Evolutionary conservation across 2,113 vertebrate species (phyloP), one percentile per base, ranked within the genome.

Genomic region (Fregetta grallaria): DNA sequence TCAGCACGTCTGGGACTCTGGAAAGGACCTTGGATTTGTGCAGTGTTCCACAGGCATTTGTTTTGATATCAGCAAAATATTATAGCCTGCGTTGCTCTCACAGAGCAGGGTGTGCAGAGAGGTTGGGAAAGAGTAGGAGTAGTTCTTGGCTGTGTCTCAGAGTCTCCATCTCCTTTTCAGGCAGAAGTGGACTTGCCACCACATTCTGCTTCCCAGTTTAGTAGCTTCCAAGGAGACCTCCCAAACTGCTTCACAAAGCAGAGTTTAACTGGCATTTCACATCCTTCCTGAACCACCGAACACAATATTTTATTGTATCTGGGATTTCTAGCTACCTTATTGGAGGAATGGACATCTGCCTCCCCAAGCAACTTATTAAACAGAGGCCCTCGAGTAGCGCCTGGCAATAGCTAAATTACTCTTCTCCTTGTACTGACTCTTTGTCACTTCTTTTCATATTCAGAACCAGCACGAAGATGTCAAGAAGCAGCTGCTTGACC

Each of bases 391-490:
- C 0, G 0, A 66, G 53, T 22, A 49, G 72, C 40, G 1, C 36
- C 40, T 61, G 34, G 32, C 21, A 65, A 18, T 1, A 20, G 12
- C 20, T 25, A 8, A 44, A 50, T 59, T 11, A 4, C 67, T 65
- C 17, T 16, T 49, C 45, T 73, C 59, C 59, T 10, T 5, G 36
- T 14, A 5, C 25, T 49, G 52, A 67, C 49, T 11, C 27, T 61
- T 58, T 80, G 59, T 9, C 10, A 3, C 38, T 63, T 16, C 7
- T 36, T 3, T 17, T 20, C 11, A 0, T 15, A 7, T 26, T 49
- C 96, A 98, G 98, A 98, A 98, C 79, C 98, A 98, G 79, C 97
- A 98, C 2, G 97, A 98, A 0, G 98, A 98, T 13, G 89, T 98
- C 19, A 98, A 97, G 95, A 98, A 97, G 79, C 98, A 98, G 91